Conservation (phyloP, 2,888 invertebrate species). For the Erebia aethiops region DNA sequence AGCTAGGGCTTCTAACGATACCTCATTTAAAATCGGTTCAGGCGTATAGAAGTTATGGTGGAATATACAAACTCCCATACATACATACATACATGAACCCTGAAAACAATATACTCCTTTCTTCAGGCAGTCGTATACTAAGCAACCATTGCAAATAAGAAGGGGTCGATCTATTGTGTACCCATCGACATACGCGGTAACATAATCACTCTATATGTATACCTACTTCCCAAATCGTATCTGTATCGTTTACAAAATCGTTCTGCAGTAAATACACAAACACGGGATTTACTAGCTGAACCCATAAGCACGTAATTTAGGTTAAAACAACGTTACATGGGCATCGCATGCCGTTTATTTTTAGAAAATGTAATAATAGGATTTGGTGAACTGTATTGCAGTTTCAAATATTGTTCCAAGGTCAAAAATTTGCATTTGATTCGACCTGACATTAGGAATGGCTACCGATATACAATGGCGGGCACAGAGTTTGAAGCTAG, state of each 20-base stretch:
- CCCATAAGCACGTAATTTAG: slow-evolving; percentile 17
- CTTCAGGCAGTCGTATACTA: no score
- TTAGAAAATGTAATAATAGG: slow-evolving; percentile 13
- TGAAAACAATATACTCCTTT: no score
- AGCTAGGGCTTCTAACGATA: no score
- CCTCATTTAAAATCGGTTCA: no score
- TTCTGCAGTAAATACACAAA: slow-evolving; percentile 16
- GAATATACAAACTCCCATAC: no score
- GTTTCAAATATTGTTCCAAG: slow-evolving; percentile 2
- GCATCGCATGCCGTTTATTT: slow-evolving; percentile 18
- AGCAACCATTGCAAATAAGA: neutral
- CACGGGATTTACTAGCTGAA: slow-evolving; percentile 1
- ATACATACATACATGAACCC: no score
- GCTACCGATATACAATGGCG: neutral
- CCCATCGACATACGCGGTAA: no score
- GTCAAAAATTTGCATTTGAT: neutral
- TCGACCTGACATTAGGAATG: neutral
- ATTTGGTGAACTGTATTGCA: neutral
- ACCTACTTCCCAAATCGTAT: neutral
- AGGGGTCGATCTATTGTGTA: neutral
- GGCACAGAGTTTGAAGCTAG: no score
- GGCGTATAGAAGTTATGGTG: no score
- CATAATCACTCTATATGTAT: no score
- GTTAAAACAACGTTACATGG: slow-evolving; percentile 14
- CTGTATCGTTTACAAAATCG: neutral